Evolutionary conservation across 2,113 vertebrate genomes (phyloP).

Genomic region (Pelecanus crispus): DNA sequence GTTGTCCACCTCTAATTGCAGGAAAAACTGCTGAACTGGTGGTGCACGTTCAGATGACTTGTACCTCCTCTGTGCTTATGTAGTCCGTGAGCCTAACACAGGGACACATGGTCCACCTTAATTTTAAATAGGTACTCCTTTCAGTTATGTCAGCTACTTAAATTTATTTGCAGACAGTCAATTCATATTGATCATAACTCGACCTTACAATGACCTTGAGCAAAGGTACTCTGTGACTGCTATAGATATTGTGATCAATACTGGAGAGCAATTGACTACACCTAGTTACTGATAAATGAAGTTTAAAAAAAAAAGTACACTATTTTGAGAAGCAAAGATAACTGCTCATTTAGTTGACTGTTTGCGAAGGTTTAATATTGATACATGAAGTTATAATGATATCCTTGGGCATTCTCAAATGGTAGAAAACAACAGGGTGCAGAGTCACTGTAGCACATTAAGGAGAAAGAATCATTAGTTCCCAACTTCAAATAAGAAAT

Average conservation of each 20-base stretch:
- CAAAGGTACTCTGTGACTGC: constrained; percentile 77
- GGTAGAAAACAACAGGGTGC: constrained; percentile 73
- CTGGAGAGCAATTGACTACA: constrained; percentile 78
- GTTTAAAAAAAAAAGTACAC: constrained; percentile 59
- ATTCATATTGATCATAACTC: constrained; percentile 88
- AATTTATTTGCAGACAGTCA: constrained; percentile 87
- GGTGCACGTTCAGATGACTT: background rate
- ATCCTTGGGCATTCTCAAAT: constrained; percentile 74
- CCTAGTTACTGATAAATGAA: constrained; percentile 84
- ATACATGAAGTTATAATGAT: constrained; percentile 78
- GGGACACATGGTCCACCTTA: constrained; percentile 76
- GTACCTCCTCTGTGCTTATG: background rate
- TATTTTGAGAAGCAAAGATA: constrained; percentile 79
- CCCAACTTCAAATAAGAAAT: constrained; percentile 71
- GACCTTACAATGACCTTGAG: constrained; percentile 84
- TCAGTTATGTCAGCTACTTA: constrained; percentile 79
- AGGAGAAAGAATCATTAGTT: constrained; percentile 75
- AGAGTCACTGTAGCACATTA: constrained; percentile 65
- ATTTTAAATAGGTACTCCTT: constrained; percentile 75
- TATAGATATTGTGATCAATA: constrained; percentile 89
- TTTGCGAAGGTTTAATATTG: constrained; percentile 80
- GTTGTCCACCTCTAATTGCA: background rate
- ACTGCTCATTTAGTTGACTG: constrained; percentile 76
- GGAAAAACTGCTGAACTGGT: background rate
- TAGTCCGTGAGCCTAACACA: background rate